These are phyloP conservation scores for Plecotus auritus DNA, from an alignment of 2,113 vertebrate genomes.

Conservation along the genomic window DNA sequence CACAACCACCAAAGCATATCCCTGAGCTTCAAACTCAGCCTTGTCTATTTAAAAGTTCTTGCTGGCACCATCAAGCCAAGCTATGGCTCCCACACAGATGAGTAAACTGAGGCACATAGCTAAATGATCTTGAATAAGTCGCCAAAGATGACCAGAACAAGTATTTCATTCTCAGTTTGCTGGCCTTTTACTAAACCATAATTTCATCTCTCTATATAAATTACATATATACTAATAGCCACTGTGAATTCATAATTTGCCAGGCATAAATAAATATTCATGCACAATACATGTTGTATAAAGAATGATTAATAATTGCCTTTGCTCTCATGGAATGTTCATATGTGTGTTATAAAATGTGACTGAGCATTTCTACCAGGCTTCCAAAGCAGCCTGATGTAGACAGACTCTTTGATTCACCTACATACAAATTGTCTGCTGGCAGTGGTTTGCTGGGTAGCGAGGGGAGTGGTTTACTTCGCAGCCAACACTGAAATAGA, in stretches of 20 bases:
- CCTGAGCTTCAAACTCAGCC: neutral
- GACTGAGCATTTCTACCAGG: neutral
- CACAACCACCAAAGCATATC: neutral
- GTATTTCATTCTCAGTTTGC: neutral
- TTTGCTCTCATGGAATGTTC: constrained; percentile 13
- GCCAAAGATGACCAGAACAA: neutral
- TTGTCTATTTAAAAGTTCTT: neutral
- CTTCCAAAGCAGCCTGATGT: neutral
- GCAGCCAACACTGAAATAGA: neutral
- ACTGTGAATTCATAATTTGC: neutral
- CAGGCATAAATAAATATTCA: neutral
- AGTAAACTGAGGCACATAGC: neutral
- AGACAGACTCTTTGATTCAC: too few species aligned
- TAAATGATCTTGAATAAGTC: neutral
- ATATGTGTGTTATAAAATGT: neutral
- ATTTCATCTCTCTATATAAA: neutral
- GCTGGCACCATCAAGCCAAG: neutral
- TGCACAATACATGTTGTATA: neutral
- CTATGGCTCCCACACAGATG: neutral
- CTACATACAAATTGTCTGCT: neutral
- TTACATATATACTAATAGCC: neutral
- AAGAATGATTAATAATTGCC: neutral
- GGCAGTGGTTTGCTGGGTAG: neutral
- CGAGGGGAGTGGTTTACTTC: neutral
- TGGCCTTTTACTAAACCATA: neutral